A percentile compares a stretch with the other conserved stretches of the same genome.
Evolutionary conservation across 1,140 invertebrate species (phyloP).

Genomic region (Pantala flavescens): DNA sequence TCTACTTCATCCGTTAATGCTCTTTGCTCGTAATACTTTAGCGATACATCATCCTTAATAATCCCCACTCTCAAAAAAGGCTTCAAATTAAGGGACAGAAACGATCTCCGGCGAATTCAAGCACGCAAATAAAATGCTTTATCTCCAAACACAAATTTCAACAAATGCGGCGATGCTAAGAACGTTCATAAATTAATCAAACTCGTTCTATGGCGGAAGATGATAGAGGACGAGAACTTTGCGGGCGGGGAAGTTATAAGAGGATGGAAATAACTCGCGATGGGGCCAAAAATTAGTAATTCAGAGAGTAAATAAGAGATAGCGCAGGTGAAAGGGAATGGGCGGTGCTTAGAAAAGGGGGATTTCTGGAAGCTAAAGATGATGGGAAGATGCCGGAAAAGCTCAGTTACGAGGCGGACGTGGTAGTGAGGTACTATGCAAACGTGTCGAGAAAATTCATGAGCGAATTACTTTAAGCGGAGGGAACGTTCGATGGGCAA

Average conservation of each 20-base stretch:
- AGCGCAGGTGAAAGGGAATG: background rate
- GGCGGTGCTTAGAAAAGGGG: background rate
- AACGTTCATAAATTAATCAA: no score
- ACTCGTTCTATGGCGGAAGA: background rate
- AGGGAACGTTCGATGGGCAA: background rate
- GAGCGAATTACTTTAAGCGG: background rate
- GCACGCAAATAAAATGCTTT: no score
- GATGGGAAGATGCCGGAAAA: background rate
- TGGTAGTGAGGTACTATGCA: background rate
- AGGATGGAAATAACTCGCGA: background rate
- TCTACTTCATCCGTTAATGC: no score
- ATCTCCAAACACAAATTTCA: no score
- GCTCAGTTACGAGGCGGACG: no score
- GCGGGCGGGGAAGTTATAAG: background rate
- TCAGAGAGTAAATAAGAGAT: background rate
- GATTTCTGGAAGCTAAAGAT: background rate
- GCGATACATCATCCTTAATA: no score
- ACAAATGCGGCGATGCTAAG: no score
- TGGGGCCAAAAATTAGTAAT: background rate
- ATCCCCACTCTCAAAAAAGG: no score
- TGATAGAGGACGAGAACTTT: background rate
- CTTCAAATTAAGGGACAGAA: no score
- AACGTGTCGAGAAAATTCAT: constrained; percentile 3
- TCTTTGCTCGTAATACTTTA: no score
- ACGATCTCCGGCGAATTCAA: no score